A percentile compares a stretch with the other conserved stretches of the same genome.
Conservation (phyloP, 2,888 invertebrate genomes). For the Tachina fera region DNA sequence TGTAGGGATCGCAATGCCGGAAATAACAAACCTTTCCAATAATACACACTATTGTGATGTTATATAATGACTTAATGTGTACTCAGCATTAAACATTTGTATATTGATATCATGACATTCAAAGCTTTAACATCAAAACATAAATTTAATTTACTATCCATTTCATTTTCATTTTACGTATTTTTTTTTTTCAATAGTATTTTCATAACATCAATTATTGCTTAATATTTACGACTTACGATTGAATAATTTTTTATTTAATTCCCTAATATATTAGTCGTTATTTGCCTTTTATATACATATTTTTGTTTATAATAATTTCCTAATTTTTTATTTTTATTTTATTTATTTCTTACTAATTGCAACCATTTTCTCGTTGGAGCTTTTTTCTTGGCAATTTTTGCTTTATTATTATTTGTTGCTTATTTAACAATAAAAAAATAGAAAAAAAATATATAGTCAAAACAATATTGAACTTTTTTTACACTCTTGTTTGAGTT, state of each 20-base stretch:
- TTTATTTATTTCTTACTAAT: slow-evolving; percentile 13
- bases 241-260: background rate
- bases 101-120: too few relatives aligned
- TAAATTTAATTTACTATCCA: background rate
- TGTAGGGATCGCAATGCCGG: too few relatives aligned
- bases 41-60: too few relatives aligned
- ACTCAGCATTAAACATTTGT: too few relatives aligned
- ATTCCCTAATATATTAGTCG: background rate
- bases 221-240: background rate
- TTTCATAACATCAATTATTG: background rate
- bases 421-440: slow-evolving; percentile 37
- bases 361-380: slow-evolving; percentile 49
- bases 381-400: slow-evolving; percentile 16
- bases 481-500: slow-evolving; percentile 3
- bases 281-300: background rate
- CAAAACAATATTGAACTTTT: background rate
- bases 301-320: background rate
- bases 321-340: background rate
- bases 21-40: too few relatives aligned
- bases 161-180: background rate
- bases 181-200: background rate
- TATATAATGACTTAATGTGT: too few relatives aligned
- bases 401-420: slow-evolving; percentile 9
- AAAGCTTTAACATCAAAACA: too few relatives aligned
- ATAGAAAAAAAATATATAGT: slow-evolving; percentile 16